These are phyloP conservation scores for Itoplectis maculator DNA, from an alignment of 2,888 invertebrate species.

Conservation along the genomic window DNA sequence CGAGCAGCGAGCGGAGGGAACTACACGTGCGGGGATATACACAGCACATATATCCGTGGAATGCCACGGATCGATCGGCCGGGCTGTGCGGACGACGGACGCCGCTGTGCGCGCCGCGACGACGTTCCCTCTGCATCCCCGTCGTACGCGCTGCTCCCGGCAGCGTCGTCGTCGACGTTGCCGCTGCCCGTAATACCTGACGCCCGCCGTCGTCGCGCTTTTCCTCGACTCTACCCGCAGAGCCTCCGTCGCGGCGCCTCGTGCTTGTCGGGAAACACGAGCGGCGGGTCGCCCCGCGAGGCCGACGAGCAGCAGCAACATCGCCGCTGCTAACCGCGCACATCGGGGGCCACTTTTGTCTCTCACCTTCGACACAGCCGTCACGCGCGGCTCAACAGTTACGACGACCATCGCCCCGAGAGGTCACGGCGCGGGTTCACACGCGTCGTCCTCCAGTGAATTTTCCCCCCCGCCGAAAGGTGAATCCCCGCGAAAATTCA, in stretches of 20 bases:
- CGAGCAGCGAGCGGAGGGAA: neutral
- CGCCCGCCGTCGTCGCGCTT: slow-evolving; percentile 63
- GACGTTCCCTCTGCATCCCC: slow-evolving; percentile 49
- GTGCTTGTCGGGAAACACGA: no score
- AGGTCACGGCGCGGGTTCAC: slow-evolving; percentile 4
- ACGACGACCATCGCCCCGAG: neutral
- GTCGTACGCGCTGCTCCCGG: slow-evolving; percentile 55
- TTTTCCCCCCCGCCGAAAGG: no score
- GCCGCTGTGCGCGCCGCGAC: slow-evolving; percentile 63
- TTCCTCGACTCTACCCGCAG: slow-evolving; percentile 27
- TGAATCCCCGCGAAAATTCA: neutral
- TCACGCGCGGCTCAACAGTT: neutral
- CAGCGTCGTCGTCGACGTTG: slow-evolving; percentile 28
- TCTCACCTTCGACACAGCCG: neutral
- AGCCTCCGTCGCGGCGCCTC: slow-evolving; percentile 52
- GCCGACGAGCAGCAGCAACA: no score
- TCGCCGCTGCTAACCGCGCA: no score
- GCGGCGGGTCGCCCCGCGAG: no score
- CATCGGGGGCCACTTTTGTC: neutral
- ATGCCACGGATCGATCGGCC: slow-evolving; percentile 59
- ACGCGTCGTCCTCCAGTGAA: neutral
- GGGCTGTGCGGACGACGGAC: slow-evolving; percentile 56
- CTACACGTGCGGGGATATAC: slow-evolving; percentile 1
- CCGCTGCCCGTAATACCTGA: slow-evolving; percentile 54
- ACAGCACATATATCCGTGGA: slow-evolving; percentile 17